Base-by-base conservation (phyloP, 1,140 invertebrate species). In the Tetraneura akinire region DNA sequence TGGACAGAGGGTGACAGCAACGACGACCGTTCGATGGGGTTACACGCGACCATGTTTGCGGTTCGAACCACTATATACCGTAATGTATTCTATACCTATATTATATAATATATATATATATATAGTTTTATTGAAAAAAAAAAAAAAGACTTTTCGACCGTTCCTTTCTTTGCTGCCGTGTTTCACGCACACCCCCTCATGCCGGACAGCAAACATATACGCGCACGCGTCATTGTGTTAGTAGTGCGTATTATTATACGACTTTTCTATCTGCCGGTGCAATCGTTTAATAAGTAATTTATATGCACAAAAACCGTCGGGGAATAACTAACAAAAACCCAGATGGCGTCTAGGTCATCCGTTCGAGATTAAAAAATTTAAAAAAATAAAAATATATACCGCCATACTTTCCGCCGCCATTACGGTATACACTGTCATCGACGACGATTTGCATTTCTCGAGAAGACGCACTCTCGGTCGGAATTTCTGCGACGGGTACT, bases 261-360 rank as follows among this genome's bases (percentile, higher is more conserved):
- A 62, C 21, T 62, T 62, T 62, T 62, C 60, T 62, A 62, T 68
- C 32, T 47, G 71, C 51, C 13, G 29, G 51, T 51, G 55, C 64
- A 76, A 76, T 76, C 53, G 73, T 57, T 76, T 57, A 76, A 76
- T 76, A 76, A 76, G 73, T 76, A 21, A 76, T 76, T 76, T 76
- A 57, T 76, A 76, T 76, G 73, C 73, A 42, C 32, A 13, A 42
- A 42, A 76, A 55, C 53, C 73, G 53, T 60, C 53, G 53, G 73
- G 53, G 73, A 55, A 76, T 76, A 76, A 42, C 32, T 42, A 76
- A 60, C 53, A 29, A 57, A 76, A 76, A 76, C 42, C 42, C 73
- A 76, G 73, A 76, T 76, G 73, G 37, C 18, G 26, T 14, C 71
- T 60, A 76, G 73, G 32, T 29, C 73, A 23, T 76, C 51, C 32